Percentiles rank a stretch among this genome's conserved stretches.
These are phyloP conservation scores for Discoglossus pictus DNA, from an alignment of 2,797 vertebrate species.

Conservation along the genomic window DNA sequence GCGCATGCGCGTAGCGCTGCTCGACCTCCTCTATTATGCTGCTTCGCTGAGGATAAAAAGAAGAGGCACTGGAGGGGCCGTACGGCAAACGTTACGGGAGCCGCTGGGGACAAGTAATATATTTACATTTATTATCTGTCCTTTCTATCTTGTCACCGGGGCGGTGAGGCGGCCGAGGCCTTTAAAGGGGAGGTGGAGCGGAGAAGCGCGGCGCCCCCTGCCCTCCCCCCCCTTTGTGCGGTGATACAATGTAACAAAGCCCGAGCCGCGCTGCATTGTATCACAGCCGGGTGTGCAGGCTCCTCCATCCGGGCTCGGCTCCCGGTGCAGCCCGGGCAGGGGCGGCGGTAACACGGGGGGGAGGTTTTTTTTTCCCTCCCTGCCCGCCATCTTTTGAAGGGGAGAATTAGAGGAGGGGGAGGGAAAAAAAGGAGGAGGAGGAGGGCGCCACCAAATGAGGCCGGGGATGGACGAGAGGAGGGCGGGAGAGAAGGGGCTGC, in stretches of 20 bases:
- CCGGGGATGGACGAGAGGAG: slow-evolving; percentile 2
- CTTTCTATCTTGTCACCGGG: slow-evolving; percentile 52
- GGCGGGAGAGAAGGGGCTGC: too few species aligned
- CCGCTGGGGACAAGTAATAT: slow-evolving; percentile 76
- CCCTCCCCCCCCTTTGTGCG: slow-evolving; percentile 73
- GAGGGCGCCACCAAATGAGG: background rate
- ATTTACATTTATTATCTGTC: slow-evolving; percentile 66
- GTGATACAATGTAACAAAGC: slow-evolving; percentile 85
- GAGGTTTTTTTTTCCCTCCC: slow-evolving; percentile 57
- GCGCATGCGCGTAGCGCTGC: slow-evolving; percentile 82
- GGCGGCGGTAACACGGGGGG: slow-evolving; percentile 32
- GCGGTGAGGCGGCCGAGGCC: slow-evolving; percentile 42
- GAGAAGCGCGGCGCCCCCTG: slow-evolving; percentile 39
- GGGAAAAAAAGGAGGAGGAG: slow-evolving; percentile 8
- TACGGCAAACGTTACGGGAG: slow-evolving; percentile 74
- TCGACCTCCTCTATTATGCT: slow-evolving; percentile 90
- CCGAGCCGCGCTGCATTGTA: slow-evolving; percentile 55
- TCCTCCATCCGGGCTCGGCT: background rate
- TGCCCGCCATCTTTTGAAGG: slow-evolving; percentile 82
- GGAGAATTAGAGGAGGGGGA: slow-evolving; percentile 59
- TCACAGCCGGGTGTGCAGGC: slow-evolving; percentile 47
- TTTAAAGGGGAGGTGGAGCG: slow-evolving; percentile 26
- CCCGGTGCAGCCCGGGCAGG: slow-evolving; percentile 32
- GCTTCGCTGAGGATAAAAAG: slow-evolving; percentile 86
- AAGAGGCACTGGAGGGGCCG: slow-evolving; percentile 75